Evolutionary conservation across 2,113 vertebrate species (phyloP), one percentile per base, ranked within the genome.

Genomic region (Lampris incognitus): DNA sequence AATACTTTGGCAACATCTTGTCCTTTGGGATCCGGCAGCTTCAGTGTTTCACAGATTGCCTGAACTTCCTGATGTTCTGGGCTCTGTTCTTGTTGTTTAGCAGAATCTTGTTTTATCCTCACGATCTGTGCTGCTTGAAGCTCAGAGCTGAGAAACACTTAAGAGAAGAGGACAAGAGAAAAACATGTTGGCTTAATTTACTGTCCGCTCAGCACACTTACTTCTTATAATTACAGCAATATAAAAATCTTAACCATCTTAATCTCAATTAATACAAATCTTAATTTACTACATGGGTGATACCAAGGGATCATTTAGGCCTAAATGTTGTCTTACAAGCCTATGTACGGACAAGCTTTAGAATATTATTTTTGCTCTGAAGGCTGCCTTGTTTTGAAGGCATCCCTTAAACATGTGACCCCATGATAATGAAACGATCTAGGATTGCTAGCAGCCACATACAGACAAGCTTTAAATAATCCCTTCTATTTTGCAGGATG

Each of bases 131-230:
- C 94, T n/a, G 98, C 95, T 83, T 99, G 97, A 85, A 99, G 97
- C 90, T 99, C 97, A 13, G 97, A 97, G 88, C 95, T 95, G 70
- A 99, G 87, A 93, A 97, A 99, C 87, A 98, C 98, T 99, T 54
- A 24, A 83, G 8, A 62, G 13, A 24, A 1, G 40, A 7, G 63
- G 1, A 79, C 7, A 24, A 46, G 7, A 59, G 3, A 46, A 9
- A 56, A 38, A 3, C 0, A 57, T 0, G 40, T 13, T 24, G 24
- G 9, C 3, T 13, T 38, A 1, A n/a, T 1, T 36, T 13, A 39
- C 2, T 13, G 0, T 0, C 4, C 1, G 2, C 57, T 3, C 36
- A 4, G 8, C 24, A 24, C 24, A 24, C 24, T 24, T 24, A 24
- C 24, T 24, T 24, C 24, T 24, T 24, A 24, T 24, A 24, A 24